Base-by-base conservation (phyloP, 1,140 invertebrate genomes). In the Drosophila tristis region DNA sequence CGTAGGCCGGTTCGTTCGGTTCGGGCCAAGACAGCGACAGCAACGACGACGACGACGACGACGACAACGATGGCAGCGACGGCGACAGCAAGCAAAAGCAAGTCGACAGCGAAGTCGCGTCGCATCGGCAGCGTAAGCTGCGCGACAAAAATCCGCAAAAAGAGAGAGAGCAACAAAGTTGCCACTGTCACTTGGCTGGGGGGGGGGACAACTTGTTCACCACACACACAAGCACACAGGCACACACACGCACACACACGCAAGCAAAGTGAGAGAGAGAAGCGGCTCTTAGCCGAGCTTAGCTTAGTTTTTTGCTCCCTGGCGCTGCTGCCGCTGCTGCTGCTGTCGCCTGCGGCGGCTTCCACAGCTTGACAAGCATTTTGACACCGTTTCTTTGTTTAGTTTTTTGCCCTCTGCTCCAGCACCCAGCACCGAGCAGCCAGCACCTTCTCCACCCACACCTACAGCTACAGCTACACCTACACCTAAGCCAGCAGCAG, bases 311-410 rank as follows among this genome's bases (percentile, higher is more conserved):
- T 68, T 61, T 51, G 56, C 25, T 39, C 43, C 5, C 11, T 39
- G 29, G n/a, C 26, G 31, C 15, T 39, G 26, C 7, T 45, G 42
- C 13, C 42, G 50, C 9, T 42, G 55, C 31, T n/a, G 70, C 15
- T 15, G 58, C 48, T 50, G 70, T 58, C 63, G 62, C 53, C 64
- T 43, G 63, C 63, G 74, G 68, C 65, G 65, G 75, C 66, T 68
- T 53, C 35, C 58, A 58, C 61, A 65, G 67, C 57, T 62, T 77
- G 80, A 84, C 80, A 84, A 84, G 80, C 76, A 84, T 84, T 84
- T 84, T 84, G 72, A 84, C 80, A 84, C 80, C 75, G 80, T 78
- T 74, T 70, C 51, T 49, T 20, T 20, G 11, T 61, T 26, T 60
- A 39, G 23, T 62, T 43, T 5, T 43, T 20, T 7, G 9, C 25